Conservation (phyloP, 2,113 vertebrate species). For the Gymnogyps californianus region DNA sequence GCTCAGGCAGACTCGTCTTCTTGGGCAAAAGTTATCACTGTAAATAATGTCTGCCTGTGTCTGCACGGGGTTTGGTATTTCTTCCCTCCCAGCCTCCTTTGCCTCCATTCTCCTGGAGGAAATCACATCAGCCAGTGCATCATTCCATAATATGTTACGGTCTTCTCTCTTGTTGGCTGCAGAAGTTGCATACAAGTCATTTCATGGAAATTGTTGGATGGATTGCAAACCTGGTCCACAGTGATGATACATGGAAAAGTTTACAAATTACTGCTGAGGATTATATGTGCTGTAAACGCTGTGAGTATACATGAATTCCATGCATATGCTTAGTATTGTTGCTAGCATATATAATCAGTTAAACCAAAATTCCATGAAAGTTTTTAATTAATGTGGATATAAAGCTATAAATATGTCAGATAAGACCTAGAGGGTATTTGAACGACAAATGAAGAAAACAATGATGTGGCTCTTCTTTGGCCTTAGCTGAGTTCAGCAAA, state of each 20-base stretch:
- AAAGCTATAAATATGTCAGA: background rate
- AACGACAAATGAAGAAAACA: background rate
- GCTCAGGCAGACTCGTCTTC: background rate
- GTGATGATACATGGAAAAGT: background rate
- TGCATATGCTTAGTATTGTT: background rate
- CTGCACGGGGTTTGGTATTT: background rate
- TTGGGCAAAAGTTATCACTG: background rate
- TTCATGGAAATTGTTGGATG: background rate
- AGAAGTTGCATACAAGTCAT: background rate
- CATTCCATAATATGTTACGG: background rate
- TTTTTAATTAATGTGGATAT: background rate
- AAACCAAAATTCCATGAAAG: background rate
- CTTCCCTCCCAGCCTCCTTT: background rate
- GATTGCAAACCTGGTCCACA: background rate
- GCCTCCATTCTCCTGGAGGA: background rate
- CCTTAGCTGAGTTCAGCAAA: background rate
- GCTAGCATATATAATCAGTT: background rate
- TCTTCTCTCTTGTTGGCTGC: background rate
- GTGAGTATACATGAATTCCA: background rate
- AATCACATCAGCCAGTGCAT: background rate
- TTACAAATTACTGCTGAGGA: background rate
- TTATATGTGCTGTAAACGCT: background rate
- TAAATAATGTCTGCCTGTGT: background rate
- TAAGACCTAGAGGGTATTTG: background rate
- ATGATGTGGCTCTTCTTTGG: background rate